These are phyloP conservation scores for Coreoperca whiteheadi DNA, from an alignment of 2,113 vertebrate species.

Conservation along the genomic window DNA sequence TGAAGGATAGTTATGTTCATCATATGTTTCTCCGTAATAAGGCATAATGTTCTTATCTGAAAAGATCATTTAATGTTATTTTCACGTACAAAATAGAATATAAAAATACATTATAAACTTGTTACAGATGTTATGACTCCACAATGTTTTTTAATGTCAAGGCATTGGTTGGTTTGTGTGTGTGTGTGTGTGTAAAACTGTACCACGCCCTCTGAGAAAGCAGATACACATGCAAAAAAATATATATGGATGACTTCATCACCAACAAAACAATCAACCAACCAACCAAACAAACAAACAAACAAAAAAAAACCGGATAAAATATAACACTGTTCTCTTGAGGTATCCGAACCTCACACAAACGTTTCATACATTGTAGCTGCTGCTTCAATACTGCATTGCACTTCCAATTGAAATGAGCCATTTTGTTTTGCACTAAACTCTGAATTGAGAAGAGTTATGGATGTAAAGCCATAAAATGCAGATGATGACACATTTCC, in stretches of 20 bases:
- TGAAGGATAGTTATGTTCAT: slow-evolving; percentile 40
- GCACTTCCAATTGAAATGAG: slow-evolving; percentile 41
- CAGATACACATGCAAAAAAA: slow-evolving; percentile 69
- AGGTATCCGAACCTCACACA: slow-evolving; percentile 41
- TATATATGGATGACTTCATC: slow-evolving; percentile 54
- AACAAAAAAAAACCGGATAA: slow-evolving; percentile 53
- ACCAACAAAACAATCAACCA: slow-evolving; percentile 53
- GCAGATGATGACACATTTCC: slow-evolving; percentile 6
- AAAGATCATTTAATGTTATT: slow-evolving; percentile 98
- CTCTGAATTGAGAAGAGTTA: slow-evolving; percentile 30
- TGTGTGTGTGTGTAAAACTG: slow-evolving; percentile 71
- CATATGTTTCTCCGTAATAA: slow-evolving; percentile 74
- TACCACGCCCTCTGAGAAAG: slow-evolving; percentile 79
- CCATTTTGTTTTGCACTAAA: slow-evolving; percentile 25
- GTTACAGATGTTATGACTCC: slow-evolving; percentile 96
- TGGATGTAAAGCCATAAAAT: slow-evolving; percentile 38
- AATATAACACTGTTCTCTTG: slow-evolving; percentile 90
- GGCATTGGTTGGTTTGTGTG: slow-evolving; percentile 90
- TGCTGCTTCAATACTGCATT: slow-evolving; percentile 43
- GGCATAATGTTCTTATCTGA: slow-evolving; percentile 90
- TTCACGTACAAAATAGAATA: slow-evolving; percentile 99
- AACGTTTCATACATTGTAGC: slow-evolving; percentile 26
- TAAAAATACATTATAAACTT: slow-evolving; percentile 99
- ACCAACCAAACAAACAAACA: slow-evolving; percentile 36
- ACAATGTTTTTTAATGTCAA: slow-evolving; percentile 89